phyloP scores from a whole-genome alignment of 1,140 invertebrate species.

The Drosophila persimilis region DNA sequence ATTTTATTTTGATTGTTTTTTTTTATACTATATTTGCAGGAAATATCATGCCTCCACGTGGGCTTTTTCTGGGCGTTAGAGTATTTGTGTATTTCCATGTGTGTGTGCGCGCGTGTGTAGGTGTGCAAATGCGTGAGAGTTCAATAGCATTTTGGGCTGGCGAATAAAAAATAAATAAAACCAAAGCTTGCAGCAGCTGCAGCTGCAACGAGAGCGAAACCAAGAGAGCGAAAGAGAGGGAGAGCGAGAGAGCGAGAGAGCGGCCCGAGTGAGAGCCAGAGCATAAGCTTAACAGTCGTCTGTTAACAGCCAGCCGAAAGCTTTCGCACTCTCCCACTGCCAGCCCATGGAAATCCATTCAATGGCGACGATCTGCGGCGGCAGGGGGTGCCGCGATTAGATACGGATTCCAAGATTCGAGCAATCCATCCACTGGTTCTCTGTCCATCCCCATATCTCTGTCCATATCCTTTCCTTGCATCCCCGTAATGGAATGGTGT shows the following conservation, averaged over 20 bases:
- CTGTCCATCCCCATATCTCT: too few species aligned
- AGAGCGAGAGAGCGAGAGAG: too few species aligned
- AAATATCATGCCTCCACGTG: not conserved
- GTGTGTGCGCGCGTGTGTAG: slow-evolving; percentile 23
- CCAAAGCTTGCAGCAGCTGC: slow-evolving; percentile 58
- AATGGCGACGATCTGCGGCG: too few species aligned
- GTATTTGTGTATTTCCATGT: not conserved
- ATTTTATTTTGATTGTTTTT: not conserved
- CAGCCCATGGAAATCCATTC: too few species aligned
- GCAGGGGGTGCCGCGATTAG: too few species aligned
- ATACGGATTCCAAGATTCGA: too few species aligned
- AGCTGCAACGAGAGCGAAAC: slow-evolving; percentile 18
- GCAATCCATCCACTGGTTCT: too few species aligned
- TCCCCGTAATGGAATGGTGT: too few species aligned
- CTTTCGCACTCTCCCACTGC: not conserved
- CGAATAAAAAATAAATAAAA: slow-evolving; percentile 77
- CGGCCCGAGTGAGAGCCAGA: slow-evolving; percentile 7
- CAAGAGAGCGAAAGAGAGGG: not conserved
- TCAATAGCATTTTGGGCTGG: slow-evolving; percentile 75
- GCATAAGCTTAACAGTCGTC: slow-evolving; percentile 10
- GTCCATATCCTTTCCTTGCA: too few species aligned
- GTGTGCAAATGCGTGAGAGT: slow-evolving; percentile 44
- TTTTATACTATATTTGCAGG: not conserved
- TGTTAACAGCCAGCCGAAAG: slow-evolving; percentile 9
- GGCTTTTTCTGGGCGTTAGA: not conserved